These are phyloP conservation scores for Tenebrio molitor DNA, from an alignment of 1,140 invertebrate genomes.

Conservation along the genomic window DNA sequence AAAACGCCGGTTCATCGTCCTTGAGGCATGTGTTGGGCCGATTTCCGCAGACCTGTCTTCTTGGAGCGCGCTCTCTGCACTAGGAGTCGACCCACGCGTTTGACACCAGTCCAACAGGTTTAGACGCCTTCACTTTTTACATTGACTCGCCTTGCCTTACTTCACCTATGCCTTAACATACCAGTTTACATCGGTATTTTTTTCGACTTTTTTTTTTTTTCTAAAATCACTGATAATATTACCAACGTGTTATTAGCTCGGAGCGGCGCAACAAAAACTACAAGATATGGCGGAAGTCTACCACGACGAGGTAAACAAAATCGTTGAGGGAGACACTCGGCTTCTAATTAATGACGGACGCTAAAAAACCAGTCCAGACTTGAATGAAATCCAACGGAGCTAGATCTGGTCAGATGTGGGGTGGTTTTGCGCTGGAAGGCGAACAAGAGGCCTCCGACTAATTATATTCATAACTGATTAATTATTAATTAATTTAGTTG, in stretches of 20 bases:
- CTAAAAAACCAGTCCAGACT: constrained; percentile 17
- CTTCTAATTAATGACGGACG: constrained; percentile 20
- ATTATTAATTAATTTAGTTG: constrained; percentile 16
- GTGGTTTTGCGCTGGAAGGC: no score
- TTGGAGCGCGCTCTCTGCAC: constrained; percentile 50
- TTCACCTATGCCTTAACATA: constrained; percentile 43
- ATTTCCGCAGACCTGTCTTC: constrained; percentile 53
- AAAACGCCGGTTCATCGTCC: constrained; percentile 52
- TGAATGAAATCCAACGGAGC: constrained; percentile 5
- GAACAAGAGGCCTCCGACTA: no score
- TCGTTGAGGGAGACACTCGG: constrained; percentile 15
- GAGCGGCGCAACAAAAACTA: constrained; percentile 26
- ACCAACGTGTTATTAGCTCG: constrained; percentile 31
- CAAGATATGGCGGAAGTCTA: constrained; percentile 31
- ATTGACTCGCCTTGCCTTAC: constrained; percentile 47
- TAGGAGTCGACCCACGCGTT: constrained; percentile 63
- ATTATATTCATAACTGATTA: not conserved
- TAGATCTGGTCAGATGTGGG: not conserved
- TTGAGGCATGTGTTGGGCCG: constrained; percentile 49
- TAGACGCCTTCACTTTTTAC: constrained; percentile 64
- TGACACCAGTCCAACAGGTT: constrained; percentile 64
- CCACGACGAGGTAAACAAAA: constrained; percentile 18
- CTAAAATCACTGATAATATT: constrained; percentile 33
- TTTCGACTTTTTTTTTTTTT: constrained; percentile 26
- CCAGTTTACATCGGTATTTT: constrained; percentile 38